Base-by-base conservation (phyloP, 2,888 invertebrate genomes). In the Iphiclides podalirius region DNA sequence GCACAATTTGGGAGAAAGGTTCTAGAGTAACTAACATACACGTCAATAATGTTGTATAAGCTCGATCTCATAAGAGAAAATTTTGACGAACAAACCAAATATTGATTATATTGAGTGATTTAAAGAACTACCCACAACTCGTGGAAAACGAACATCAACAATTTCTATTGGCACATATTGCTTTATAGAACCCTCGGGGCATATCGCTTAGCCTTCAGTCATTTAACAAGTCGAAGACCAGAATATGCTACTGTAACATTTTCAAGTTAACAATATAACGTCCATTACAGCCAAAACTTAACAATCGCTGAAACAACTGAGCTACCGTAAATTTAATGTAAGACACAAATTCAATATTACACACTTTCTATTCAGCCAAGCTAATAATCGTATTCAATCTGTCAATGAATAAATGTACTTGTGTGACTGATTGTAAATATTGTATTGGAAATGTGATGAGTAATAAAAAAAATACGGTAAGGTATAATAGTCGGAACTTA, bases 311-410 rank as follows among this genome's bases (percentile, higher is more conserved):
- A 54, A 61, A 58, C 44, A 44, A 62, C 59, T 61, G 61, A 58
- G 59, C 60, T 59, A 60, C 54, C 53, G 48, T 51, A 52, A 44
- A 54, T 49, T 44, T 51, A 53, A 48, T 52, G 52, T 54, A 46
- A 51, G 46, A 40, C 44, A 46, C 41, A 53, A 46, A 48, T 50
- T 53, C 55, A 38, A 47, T 54, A 59, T 40, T 45, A 57, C 44
- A 31, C 52, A 57, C 46, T 52, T 54, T 60, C 52, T 42, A 48
- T 55, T 52, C 66, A 64, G 66, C 58, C 66, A 64, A 62, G 63
- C 61, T 53, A 61, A 57, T 57, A 54, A 33, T 28, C 13, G 33
- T 14, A 15, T 38, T 46, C 34, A 43, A 23, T 43, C 33, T 17
- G 35, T 41, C 20, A 12, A 20, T 47, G 3, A 47, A 37, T 38